Conservation (phyloP, 2,888 invertebrate genomes). For the Arge pagana region DNA sequence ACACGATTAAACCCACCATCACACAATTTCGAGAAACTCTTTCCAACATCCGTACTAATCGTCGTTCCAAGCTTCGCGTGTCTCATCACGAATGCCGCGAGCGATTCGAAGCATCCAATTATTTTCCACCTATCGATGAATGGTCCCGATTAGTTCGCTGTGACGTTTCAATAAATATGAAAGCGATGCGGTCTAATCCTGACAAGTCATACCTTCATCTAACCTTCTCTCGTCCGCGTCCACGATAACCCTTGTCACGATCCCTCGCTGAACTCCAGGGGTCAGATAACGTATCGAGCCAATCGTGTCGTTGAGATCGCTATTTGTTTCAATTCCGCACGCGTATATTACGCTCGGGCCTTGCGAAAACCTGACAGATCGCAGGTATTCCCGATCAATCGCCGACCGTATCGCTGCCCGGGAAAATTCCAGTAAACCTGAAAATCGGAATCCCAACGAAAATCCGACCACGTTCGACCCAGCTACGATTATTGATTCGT, state of each 20-base stretch:
- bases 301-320: conserved; percentile 41
- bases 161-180: conserved; percentile 55
- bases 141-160: conserved; percentile 48
- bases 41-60: no score
- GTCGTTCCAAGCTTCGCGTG: no score
- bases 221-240: conserved; percentile 33
- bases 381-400: no score
- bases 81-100: no score
- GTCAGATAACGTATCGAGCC: conserved; percentile 50
- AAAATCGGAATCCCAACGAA: no score
- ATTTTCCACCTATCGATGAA: conserved; percentile 39
- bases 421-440: no score
- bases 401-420: no score
- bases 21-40: no score
- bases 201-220: conserved; percentile 52
- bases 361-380: conserved; percentile 16
- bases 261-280: conserved; percentile 23
- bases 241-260: conserved; percentile 23
- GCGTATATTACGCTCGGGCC: conserved; percentile 37
- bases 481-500: no score
- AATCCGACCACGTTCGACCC: no score
- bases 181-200: conserved; percentile 54
- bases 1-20: no score
- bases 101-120: no score
- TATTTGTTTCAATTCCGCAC: conserved; percentile 47